phyloP scores from a whole-genome alignment of 2,113 vertebrate species.

The Polypterus senegalus region DNA sequence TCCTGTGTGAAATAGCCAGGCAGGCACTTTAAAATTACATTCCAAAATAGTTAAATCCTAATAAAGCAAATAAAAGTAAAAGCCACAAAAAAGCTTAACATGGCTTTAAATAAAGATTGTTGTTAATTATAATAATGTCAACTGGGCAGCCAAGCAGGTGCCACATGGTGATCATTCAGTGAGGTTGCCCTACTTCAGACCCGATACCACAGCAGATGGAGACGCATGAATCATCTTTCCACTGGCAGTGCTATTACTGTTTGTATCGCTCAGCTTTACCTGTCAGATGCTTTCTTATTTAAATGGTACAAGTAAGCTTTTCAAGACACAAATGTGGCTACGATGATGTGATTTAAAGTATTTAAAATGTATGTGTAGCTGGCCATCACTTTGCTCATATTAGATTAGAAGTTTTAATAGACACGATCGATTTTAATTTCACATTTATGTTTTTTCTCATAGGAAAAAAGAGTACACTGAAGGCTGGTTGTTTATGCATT shows the following conservation, averaged over 20 bases:
- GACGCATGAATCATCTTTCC: constrained; percentile 17
- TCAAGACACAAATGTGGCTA: constrained; percentile 19
- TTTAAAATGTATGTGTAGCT: too few species aligned
- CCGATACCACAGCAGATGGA: constrained; percentile 12
- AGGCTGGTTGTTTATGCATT: too few species aligned
- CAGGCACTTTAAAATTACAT: too few species aligned
- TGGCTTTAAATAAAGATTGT: background rate
- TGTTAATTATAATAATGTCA: background rate
- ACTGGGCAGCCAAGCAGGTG: background rate
- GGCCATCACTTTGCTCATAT: too few species aligned
- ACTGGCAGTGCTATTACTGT: constrained; percentile 22
- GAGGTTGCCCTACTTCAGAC: background rate
- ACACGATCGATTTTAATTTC: too few species aligned
- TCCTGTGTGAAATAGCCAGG: too few species aligned
- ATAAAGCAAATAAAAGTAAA: too few species aligned
- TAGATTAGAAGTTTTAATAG: too few species aligned
- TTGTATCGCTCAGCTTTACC: constrained; percentile 15
- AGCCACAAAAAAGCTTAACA: too few species aligned
- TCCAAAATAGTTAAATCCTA: too few species aligned
- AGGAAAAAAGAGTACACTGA: too few species aligned
- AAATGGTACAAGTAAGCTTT: constrained; percentile 16
- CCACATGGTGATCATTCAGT: background rate
- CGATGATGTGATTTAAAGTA: background rate
- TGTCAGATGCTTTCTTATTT: constrained; percentile 7
- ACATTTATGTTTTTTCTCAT: too few species aligned